phyloP scores from a whole-genome alignment of 2,797 vertebrate genomes.

The Loriculus beryllinus region DNA sequence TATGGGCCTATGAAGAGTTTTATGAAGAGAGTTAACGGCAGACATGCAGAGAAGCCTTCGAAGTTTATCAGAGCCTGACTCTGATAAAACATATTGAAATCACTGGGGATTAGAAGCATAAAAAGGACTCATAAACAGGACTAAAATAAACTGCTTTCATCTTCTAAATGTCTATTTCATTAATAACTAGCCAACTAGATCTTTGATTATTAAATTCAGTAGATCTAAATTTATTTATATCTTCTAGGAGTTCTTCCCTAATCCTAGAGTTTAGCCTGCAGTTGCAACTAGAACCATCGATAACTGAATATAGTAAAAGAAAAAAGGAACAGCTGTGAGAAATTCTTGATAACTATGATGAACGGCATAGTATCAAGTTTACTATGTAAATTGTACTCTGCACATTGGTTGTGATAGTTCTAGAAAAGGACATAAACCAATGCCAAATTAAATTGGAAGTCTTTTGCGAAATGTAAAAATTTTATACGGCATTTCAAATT shows the following conservation, averaged over 20 bases:
- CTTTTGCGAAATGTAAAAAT: slow-evolving; percentile 15
- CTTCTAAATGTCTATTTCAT: not conserved
- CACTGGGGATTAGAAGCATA: not conserved
- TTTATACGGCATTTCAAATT: slow-evolving; percentile 49
- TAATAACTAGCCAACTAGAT: not conserved
- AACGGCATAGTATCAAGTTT: not conserved
- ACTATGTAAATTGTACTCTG: not conserved
- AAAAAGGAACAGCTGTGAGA: not conserved
- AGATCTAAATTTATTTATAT: not conserved
- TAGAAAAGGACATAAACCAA: slow-evolving; percentile 47
- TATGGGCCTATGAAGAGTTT: not conserved
- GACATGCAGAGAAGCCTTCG: not conserved
- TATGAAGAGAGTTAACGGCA: not conserved
- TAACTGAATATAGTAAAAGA: not conserved
- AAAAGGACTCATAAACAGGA: not conserved
- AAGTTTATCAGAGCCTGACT: not conserved
- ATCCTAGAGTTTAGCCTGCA: not conserved
- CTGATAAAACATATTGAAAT: not conserved
- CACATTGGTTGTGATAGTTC: not conserved
- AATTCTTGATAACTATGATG: not conserved
- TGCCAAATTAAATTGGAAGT: slow-evolving; percentile 46
- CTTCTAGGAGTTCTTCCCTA: not conserved
- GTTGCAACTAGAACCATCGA: not conserved
- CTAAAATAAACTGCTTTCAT: not conserved
- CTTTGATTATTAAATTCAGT: not conserved